phyloP scores from a whole-genome alignment of 2,113 vertebrate species.

The Amblyornis subalaris region DNA sequence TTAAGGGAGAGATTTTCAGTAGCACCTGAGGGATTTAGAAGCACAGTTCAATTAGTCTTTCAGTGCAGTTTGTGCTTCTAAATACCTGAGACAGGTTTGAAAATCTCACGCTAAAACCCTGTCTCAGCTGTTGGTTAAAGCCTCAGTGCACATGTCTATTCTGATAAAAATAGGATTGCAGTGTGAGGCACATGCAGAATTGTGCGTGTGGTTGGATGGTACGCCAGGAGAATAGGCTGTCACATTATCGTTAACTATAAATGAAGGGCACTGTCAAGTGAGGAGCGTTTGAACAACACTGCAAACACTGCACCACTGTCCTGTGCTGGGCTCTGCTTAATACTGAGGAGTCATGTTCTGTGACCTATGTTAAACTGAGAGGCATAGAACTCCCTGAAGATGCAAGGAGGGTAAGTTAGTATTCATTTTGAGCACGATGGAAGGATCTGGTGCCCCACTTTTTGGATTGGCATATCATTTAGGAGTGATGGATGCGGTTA shows the following conservation, averaged over 20 bases:
- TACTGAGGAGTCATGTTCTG: background rate
- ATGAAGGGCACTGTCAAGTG: constrained; percentile 50
- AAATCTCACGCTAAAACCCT: constrained; percentile 50
- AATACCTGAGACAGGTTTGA: constrained; percentile 64
- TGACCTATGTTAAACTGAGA: background rate
- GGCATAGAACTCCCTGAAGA: background rate
- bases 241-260: constrained; percentile 46
- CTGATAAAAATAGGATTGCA: constrained; percentile 48
- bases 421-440: background rate
- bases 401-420: background rate
- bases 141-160: constrained; percentile 57
- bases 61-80: constrained; percentile 51
- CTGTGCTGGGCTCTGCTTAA: background rate
- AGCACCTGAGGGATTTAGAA: constrained; percentile 57
- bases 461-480: constrained; percentile 28
- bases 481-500: background rate
- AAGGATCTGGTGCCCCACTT: constrained; percentile 13
- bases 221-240: constrained; percentile 46
- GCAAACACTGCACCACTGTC: rapidly evolving
- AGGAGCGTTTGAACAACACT: background rate
- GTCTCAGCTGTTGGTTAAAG: constrained; percentile 55
- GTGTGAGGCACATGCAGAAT: constrained; percentile 22
- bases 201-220: background rate
- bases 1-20: constrained; percentile 55
- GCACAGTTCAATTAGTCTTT: constrained; percentile 60